These are phyloP conservation scores for Elephas maximus DNA, from an alignment of 2,113 vertebrate species.

Conservation along the genomic window DNA sequence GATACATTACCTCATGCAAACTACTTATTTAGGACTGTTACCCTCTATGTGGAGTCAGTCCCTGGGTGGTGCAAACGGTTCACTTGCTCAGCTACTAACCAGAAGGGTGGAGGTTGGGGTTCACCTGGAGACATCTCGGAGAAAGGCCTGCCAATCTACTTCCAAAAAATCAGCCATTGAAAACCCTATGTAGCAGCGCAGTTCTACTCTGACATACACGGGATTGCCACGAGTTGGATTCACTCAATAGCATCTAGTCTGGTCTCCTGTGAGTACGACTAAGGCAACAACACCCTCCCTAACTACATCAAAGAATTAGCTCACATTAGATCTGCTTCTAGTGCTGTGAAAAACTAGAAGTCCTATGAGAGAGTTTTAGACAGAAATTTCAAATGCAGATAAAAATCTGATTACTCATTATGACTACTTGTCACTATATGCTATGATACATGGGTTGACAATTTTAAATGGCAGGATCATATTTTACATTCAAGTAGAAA, in stretches of 20 bases:
- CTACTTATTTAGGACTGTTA: neutral
- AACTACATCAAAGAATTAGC: neutral
- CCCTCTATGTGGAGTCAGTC: too few relatives aligned
- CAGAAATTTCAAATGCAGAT: neutral
- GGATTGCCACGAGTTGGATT: too few relatives aligned
- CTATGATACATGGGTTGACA: neutral
- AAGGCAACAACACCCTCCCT: neutral
- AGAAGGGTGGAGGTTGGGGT: too few relatives aligned
- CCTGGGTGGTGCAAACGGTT: too few relatives aligned
- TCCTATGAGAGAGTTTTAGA: neutral
- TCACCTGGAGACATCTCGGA: too few relatives aligned
- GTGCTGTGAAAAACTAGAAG: neutral
- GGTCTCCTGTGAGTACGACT: neutral
- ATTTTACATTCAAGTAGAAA: neutral
- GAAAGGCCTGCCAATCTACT: too few relatives aligned
- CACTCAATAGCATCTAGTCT: too few relatives aligned
- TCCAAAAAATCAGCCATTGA: too few relatives aligned
- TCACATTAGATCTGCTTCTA: neutral
- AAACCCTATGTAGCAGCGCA: too few relatives aligned
- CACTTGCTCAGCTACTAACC: too few relatives aligned
- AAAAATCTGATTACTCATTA: neutral
- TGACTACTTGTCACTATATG: neutral
- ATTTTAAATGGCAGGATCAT: neutral
- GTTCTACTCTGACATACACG: too few relatives aligned
- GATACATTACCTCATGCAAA: neutral